phyloP scores from a whole-genome alignment of 1,140 invertebrate species.

The Bombus breviceps region DNA sequence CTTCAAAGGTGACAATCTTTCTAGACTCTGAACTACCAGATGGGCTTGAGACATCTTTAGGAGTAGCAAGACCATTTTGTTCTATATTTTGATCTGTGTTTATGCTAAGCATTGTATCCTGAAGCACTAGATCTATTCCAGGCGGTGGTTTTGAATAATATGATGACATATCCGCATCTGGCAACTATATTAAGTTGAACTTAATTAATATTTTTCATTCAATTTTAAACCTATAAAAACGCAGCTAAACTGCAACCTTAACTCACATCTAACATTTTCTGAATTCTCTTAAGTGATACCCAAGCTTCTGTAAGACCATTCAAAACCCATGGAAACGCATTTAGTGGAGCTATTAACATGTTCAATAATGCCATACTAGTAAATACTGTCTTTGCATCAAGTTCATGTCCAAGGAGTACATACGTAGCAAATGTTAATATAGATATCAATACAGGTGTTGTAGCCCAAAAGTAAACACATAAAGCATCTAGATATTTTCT shows the following conservation, averaged over 20 bases:
- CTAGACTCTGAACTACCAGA: constrained; percentile 62
- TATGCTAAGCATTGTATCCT: constrained; percentile 81
- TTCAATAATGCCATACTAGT: constrained; percentile 97
- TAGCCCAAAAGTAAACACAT: constrained; percentile 99
- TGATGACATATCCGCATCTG: constrained; percentile 84
- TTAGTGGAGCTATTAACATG: constrained; percentile 97
- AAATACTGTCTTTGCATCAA: constrained; percentile 96
- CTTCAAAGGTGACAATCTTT: constrained; percentile 70
- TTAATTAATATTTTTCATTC: constrained; percentile 35
- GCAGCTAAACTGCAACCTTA: background rate
- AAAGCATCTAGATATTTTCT: constrained; percentile 99
- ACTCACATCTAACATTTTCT: constrained; percentile 88
- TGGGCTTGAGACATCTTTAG: constrained; percentile 43
- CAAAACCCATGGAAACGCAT: constrained; percentile 99
- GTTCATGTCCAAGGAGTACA: constrained; percentile 90
- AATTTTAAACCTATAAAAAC: background rate
- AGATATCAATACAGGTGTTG: constrained; percentile 97
- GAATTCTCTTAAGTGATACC: constrained; percentile 93
- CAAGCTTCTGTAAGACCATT: constrained; percentile 98
- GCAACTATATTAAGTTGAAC: constrained; percentile 81
- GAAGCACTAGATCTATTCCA: constrained; percentile 79
- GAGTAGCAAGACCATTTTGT: constrained; percentile 11
- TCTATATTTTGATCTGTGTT: constrained; percentile 21
- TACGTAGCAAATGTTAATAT: constrained; percentile 96
- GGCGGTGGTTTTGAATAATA: constrained; percentile 78